A percentile compares a stretch with the other conserved stretches of the same genome.
Evolutionary conservation across 2,113 vertebrate genomes (phyloP).

Genomic region (Synchiropus splendidus): DNA sequence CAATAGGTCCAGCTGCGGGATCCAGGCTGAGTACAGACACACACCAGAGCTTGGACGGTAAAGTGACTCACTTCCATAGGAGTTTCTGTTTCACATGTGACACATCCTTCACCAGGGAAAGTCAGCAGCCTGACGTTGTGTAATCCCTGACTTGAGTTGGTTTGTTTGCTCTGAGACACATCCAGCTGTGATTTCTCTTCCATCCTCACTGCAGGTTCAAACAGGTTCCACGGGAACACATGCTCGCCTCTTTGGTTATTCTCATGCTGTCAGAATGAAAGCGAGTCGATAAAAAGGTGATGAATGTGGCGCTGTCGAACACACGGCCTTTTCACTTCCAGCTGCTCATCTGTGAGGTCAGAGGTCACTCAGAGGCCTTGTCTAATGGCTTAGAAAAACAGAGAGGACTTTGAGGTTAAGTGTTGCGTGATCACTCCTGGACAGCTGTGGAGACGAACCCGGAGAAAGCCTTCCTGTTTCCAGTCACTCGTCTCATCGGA

Average conservation of each 20-base stretch:
- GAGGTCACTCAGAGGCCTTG: constrained; percentile 16
- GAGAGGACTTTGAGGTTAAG: constrained; percentile 48
- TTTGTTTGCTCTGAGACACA: too few species aligned
- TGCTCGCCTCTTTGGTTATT: background rate
- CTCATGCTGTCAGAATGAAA: constrained; percentile 1
- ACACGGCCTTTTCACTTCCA: background rate
- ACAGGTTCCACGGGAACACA: background rate
- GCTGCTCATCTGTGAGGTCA: constrained; percentile 19
- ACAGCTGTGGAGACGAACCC: constrained; percentile 42
- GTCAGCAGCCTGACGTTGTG: too few species aligned
- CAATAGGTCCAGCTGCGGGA: too few species aligned
- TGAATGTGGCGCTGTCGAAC: background rate
- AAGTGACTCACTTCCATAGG: too few species aligned
- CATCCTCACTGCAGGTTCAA: constrained; percentile 1
- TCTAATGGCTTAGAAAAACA: constrained; percentile 32
- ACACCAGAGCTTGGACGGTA: too few species aligned
- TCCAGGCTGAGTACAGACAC: too few species aligned
- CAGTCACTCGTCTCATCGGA: constrained; percentile 18
- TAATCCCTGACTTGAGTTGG: too few species aligned
- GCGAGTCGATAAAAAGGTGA: too few species aligned
- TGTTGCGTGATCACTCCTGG: constrained; percentile 54
- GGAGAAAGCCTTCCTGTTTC: constrained; percentile 30
- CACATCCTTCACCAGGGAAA: too few species aligned
- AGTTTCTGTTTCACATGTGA: too few species aligned
- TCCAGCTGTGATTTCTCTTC: background rate